Percentiles rank a stretch among this genome's conserved stretches.
These are phyloP conservation scores for Lithobates pipiens DNA, from an alignment of 2,797 vertebrate species.

Conservation along the genomic window DNA sequence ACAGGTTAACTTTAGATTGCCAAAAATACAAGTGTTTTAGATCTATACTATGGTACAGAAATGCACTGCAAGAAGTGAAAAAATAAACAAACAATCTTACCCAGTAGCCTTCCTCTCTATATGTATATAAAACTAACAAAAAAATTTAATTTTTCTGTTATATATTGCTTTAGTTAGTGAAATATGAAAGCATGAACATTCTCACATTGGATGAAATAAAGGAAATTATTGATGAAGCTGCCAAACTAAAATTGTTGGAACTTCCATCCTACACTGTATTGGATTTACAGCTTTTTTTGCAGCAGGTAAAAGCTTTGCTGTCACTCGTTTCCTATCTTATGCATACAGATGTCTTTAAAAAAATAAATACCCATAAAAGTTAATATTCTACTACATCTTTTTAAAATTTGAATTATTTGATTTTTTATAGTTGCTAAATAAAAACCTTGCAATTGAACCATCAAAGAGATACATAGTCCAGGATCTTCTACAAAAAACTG, in stretches of 20 bases:
- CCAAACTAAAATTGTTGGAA: slow-evolving; percentile 68
- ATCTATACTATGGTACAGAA: too few relatives aligned
- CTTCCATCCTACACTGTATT: slow-evolving; percentile 67
- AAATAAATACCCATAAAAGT: too few relatives aligned
- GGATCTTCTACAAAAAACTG: slow-evolving; percentile 68
- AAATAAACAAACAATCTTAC: background rate
- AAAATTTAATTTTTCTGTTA: slow-evolving; percentile 47
- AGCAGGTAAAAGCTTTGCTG: slow-evolving; percentile 69
- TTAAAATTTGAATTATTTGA: too few relatives aligned
- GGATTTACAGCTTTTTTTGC: slow-evolving; percentile 73
- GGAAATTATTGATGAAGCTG: slow-evolving; percentile 69
- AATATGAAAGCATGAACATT: slow-evolving; percentile 68
- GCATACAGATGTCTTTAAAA: too few relatives aligned
- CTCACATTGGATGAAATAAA: slow-evolving; percentile 73
- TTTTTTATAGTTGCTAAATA: slow-evolving; percentile 70
- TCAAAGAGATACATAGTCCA: slow-evolving; percentile 61
- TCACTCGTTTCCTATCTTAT: background rate
- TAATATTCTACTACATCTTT: too few relatives aligned
- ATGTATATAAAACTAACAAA: background rate
- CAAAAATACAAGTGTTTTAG: too few relatives aligned
- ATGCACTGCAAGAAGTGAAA: too few relatives aligned
- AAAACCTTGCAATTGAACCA: slow-evolving; percentile 64
- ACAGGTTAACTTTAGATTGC: too few relatives aligned
- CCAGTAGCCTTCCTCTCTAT: too few relatives aligned
- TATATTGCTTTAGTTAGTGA: slow-evolving; percentile 71